Evolutionary conservation across 2,888 invertebrate species (phyloP).

Genomic region (Erebia palarica): DNA sequence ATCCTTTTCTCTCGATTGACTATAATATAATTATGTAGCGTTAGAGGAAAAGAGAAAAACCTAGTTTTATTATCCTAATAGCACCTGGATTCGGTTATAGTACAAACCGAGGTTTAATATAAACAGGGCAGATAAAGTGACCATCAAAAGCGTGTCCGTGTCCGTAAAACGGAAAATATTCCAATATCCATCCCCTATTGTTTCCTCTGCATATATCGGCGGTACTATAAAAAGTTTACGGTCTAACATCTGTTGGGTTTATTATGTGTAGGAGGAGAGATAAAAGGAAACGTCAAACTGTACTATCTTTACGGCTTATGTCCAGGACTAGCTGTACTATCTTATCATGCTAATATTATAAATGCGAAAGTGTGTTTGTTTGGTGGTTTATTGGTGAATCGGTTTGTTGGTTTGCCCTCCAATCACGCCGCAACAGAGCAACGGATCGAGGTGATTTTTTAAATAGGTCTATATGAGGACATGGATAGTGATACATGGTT

Average conservation of each 20-base stretch:
- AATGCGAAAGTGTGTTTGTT: too few species aligned
- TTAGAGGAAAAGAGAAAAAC: too few species aligned
- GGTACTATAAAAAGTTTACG: slow-evolving; percentile 45
- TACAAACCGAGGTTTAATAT: slow-evolving; percentile 7
- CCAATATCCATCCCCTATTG: slow-evolving; percentile 40
- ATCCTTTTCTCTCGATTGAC: too few species aligned
- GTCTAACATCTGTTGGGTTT: slow-evolving; percentile 42
- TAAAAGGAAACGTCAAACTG: slow-evolving; percentile 27
- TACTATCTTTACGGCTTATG: background rate
- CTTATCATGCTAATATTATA: too few species aligned
- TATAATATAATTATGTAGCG: too few species aligned
- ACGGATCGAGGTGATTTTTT: too few species aligned
- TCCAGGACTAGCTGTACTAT: slow-evolving; percentile 4
- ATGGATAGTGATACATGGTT: too few species aligned
- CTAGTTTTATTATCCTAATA: too few species aligned
- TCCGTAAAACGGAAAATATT: slow-evolving; percentile 35
- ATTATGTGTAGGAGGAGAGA: slow-evolving; percentile 36
- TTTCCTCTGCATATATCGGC: slow-evolving; percentile 44
- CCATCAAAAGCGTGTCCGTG: slow-evolving; percentile 20
- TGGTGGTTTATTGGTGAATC: too few species aligned
- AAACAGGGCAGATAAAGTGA: slow-evolving; percentile 21
- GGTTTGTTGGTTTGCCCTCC: too few species aligned
- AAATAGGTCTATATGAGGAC: too few species aligned
- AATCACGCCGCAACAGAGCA: too few species aligned
- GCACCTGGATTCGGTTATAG: background rate